Evolutionary conservation across 2,888 invertebrate genomes (phyloP), one percentile per base, ranked within the genome.

Genomic region (Lepas anatifera): DNA sequence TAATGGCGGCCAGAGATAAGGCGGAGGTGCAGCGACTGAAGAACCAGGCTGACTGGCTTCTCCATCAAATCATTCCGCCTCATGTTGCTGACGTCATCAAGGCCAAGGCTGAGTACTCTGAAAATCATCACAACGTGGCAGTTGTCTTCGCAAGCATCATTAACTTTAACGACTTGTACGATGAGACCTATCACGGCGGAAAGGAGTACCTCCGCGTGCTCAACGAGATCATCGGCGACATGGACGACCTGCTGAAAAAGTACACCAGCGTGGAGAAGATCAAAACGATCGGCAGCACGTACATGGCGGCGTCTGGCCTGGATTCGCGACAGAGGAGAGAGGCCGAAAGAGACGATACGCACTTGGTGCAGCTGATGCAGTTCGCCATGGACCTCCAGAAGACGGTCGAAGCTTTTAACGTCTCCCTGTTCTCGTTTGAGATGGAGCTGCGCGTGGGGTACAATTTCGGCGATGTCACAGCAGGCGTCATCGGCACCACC

Each of bases 161-260:
- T 0, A 98, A 98, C 80, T 98, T 97, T 79, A 94, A 94, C 77
- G 96, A 97, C 81, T 90, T 98, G 86, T 98, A 98, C 79, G 97
- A 98, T 78, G 97, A 98, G 79, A 92, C 93, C 68, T 98, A 93
- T 81, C 85, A 93, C 75, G 95, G 94, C 25, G 97, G 97, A 7
- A 90, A 92, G 77, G 97, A 98, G 81, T 97, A 92, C 79, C 81
- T 98, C 74, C 84, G 97, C 25, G 95, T 98, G 16, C 84, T 98
- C 68, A 98, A 98, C 81, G 97, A 98, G 79, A 82, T 98, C 69
- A 94, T 96, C 73, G 94, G 91, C 0, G 97, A 98, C 80, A 96
- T 97, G 77, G 97, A 98, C 78, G 96, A 96, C 77, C 81, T 97
- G 68, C 81, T 98, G 11, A 89, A 90, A 72, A 85, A 88, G 63